These are phyloP conservation scores for Crax fasciolata DNA, from an alignment of 2,797 vertebrate species.

Conservation along the genomic window DNA sequence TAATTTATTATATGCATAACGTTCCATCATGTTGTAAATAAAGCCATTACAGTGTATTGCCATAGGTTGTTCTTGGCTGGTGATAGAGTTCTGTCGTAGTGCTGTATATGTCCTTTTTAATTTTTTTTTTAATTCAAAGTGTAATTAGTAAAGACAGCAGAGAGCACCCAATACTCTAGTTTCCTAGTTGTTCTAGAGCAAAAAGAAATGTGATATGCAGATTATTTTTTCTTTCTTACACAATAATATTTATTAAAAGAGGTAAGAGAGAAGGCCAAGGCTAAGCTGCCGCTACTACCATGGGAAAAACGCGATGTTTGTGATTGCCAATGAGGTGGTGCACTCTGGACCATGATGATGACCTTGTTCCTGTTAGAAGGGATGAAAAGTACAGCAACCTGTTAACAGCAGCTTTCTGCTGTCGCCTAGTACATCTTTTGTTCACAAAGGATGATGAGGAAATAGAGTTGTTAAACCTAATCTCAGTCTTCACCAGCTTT, in stretches of 20 bases:
- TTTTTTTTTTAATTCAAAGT: background rate
- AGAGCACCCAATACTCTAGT: conserved; percentile 14
- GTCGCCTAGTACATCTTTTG: background rate
- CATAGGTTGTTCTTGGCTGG: conserved; percentile 63
- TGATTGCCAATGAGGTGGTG: background rate
- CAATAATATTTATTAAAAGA: background rate
- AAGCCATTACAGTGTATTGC: conserved; percentile 31
- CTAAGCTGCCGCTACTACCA: background rate
- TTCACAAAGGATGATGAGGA: background rate
- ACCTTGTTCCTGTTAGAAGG: background rate
- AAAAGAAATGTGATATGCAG: conserved; percentile 30
- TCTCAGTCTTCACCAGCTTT: conserved; percentile 14
- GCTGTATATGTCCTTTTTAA: background rate
- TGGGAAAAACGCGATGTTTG: background rate
- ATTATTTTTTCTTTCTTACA: conserved; percentile 17
- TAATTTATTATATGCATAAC: conserved; percentile 53
- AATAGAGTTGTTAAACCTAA: background rate
- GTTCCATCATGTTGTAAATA: conserved; percentile 68
- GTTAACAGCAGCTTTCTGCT: background rate
- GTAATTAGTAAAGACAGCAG: conserved; percentile 20
- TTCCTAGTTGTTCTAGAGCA: conserved; percentile 46
- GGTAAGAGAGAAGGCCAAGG: background rate
- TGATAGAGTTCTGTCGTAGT: conserved; percentile 56
- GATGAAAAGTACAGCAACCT: background rate
- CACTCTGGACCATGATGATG: background rate